These are phyloP conservation scores for Mythimna pallens DNA, from an alignment of 2,888 invertebrate genomes.

Conservation along the genomic window DNA sequence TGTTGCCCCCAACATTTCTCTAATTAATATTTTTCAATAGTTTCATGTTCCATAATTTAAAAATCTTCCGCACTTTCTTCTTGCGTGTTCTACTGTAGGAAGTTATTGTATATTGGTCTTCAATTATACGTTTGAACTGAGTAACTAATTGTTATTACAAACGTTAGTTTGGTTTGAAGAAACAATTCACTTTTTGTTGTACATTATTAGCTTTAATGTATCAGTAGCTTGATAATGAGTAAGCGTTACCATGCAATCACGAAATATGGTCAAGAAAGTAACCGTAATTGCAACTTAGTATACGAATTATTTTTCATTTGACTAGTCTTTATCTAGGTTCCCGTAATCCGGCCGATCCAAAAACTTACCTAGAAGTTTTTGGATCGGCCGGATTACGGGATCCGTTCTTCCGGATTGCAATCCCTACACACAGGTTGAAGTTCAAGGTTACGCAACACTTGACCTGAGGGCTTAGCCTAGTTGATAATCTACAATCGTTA, in stretches of 20 bases:
- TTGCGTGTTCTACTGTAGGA: constrained; percentile 48
- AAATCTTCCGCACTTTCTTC: constrained; percentile 48
- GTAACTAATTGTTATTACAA: constrained; percentile 18
- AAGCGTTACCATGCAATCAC: constrained; percentile 1
- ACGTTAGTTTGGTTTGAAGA: constrained; percentile 19
- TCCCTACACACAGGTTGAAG: no score
- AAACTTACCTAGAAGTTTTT: no score
- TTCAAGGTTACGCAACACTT: no score
- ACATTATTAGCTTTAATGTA: constrained; percentile 1
- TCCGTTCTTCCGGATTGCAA: no score
- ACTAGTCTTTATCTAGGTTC: neutral
- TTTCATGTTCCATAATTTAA: constrained; percentile 25
- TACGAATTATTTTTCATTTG: neutral
- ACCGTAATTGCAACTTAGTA: neutral
- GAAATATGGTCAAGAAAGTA: neutral
- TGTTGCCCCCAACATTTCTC: neutral
- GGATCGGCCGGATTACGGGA: no score
- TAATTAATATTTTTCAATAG: constrained; percentile 6
- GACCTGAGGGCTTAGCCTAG: no score
- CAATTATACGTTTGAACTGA: constrained; percentile 60
- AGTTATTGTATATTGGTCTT: constrained; percentile 48
- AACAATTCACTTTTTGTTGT: constrained; percentile 29
- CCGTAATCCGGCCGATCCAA: no score
- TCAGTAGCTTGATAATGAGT: neutral
- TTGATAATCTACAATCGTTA: no score